These are phyloP conservation scores for Peribatodes rhomboidaria DNA, from an alignment of 2,888 invertebrate genomes.

Conservation along the genomic window DNA sequence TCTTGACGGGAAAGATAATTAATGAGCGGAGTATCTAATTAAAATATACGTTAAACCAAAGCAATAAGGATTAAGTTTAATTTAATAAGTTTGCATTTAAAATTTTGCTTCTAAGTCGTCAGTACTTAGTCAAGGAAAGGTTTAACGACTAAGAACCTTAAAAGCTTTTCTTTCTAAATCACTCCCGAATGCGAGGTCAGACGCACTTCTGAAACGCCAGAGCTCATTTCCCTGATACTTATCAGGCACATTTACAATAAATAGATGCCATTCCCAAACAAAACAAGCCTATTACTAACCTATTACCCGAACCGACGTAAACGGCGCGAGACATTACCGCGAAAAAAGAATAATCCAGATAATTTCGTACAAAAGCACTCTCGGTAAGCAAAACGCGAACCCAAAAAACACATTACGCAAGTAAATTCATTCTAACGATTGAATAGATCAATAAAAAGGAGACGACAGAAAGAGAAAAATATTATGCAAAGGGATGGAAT, in stretches of 20 bases:
- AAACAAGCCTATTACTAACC: constrained; percentile 43
- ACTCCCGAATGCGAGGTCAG: constrained; percentile 11
- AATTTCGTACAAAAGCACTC: constrained; percentile 51
- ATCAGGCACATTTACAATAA: constrained; percentile 35
- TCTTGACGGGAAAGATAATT: not conserved
- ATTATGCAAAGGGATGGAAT: constrained; percentile 48
- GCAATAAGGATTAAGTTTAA: not conserved
- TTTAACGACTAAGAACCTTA: not conserved
- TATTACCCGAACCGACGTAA: constrained; percentile 34
- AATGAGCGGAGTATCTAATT: not conserved
- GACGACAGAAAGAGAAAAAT: constrained; percentile 42
- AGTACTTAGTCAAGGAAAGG: not conserved
- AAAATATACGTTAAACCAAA: not conserved
- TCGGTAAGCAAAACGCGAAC: constrained; percentile 42
- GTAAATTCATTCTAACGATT: constrained; percentile 66
- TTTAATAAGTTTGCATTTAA: not conserved
- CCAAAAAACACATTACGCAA: constrained; percentile 62
- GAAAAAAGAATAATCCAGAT: constrained; percentile 45
- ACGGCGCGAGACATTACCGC: constrained; percentile 30
- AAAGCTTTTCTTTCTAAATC: constrained; percentile 7
- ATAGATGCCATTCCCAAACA: constrained; percentile 39
- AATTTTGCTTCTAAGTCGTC: not conserved
- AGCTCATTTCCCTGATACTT: constrained; percentile 34
- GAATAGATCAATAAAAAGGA: constrained; percentile 71
- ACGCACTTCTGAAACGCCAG: constrained; percentile 22